Evolutionary conservation across 2,797 vertebrate genomes (phyloP).

Genomic region (Buphagus erythrorhynchus): DNA sequence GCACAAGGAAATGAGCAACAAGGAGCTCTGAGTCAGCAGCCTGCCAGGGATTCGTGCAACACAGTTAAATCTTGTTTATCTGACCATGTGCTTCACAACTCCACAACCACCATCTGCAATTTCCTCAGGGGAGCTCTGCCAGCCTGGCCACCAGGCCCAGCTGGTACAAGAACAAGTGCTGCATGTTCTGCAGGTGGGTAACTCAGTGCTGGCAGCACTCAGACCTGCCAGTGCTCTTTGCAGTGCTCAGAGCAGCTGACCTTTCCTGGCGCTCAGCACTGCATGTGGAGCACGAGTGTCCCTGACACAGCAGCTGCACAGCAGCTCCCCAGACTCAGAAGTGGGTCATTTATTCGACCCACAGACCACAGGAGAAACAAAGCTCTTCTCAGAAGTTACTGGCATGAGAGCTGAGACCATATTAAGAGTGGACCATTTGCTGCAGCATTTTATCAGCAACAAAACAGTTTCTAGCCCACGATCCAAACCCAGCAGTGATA

Average conservation of each 20-base stretch:
- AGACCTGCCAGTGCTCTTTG: background rate
- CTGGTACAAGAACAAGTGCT: background rate
- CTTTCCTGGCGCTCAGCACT: background rate
- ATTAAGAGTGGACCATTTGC: background rate
- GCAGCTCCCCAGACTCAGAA: background rate
- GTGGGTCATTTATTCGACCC: background rate
- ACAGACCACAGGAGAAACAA: background rate
- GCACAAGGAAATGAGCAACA: background rate
- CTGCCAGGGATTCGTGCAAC: background rate
- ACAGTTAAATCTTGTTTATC: background rate
- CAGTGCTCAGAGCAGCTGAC: background rate
- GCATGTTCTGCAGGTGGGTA: background rate
- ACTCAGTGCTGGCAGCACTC: background rate
- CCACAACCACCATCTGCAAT: rapidly evolving
- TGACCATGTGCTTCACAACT: background rate
- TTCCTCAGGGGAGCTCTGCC: background rate
- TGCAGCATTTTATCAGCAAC: background rate
- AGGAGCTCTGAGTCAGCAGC: background rate
- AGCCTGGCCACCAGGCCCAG: background rate
- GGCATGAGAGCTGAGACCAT: background rate
- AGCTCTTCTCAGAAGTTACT: background rate
- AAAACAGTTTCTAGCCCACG: background rate
- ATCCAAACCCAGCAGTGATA: background rate
- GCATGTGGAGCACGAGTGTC: rapidly evolving
- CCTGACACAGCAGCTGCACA: background rate